A percentile compares a stretch with the other conserved stretches of the same genome.
These are phyloP conservation scores for Plusia festucae DNA, from an alignment of 2,888 invertebrate species.

Conservation along the genomic window DNA sequence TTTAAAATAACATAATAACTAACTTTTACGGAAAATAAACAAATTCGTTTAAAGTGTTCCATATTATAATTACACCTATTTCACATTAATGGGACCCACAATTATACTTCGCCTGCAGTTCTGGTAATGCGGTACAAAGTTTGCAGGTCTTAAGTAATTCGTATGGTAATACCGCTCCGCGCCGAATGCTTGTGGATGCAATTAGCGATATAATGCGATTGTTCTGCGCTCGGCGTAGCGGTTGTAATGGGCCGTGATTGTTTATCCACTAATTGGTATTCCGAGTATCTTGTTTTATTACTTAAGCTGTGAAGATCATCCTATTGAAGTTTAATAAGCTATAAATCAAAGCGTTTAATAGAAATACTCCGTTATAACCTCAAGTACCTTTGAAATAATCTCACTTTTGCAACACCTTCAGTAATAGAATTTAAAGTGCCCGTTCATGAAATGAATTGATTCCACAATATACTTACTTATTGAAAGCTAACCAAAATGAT, in stretches of 20 bases:
- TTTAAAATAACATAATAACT: too few relatives aligned
- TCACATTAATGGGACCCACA: constrained; percentile 21
- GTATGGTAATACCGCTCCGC: constrained; percentile 35
- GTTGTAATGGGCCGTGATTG: not conserved
- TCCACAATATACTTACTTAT: not conserved
- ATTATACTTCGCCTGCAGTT: constrained; percentile 30
- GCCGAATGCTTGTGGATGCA: not conserved
- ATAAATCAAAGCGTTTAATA: too few relatives aligned
- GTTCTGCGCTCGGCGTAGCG: not conserved
- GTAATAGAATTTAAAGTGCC: not conserved
- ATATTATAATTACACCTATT: too few relatives aligned
- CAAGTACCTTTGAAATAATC: not conserved
- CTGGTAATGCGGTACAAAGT: constrained; percentile 18
- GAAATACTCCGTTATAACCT: not conserved
- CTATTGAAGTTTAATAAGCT: not conserved
- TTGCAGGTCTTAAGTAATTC: constrained; percentile 44
- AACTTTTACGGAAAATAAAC: too few relatives aligned
- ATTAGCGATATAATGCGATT: constrained; percentile 3
- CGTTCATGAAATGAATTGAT: not conserved
- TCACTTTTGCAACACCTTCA: not conserved
- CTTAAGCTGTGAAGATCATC: not conserved
- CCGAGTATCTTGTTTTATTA: not conserved
- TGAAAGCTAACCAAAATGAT: not conserved
- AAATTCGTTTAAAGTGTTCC: too few relatives aligned
- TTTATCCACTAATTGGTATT: not conserved